Base-by-base conservation (phyloP, 2,888 invertebrate species). In the Drosophila ustulata region DNA sequence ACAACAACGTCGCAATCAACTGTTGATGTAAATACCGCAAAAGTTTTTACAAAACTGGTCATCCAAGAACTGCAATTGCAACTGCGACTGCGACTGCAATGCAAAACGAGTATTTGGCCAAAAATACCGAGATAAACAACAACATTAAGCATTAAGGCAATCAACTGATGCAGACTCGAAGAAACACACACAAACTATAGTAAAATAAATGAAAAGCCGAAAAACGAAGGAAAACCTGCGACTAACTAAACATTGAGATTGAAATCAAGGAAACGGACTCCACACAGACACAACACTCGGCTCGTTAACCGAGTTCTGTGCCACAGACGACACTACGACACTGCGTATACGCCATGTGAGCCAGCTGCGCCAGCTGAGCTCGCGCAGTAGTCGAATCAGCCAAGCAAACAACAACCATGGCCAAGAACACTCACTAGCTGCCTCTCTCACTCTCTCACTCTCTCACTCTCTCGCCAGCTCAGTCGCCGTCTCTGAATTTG, bases 341-440 rank as follows among this genome's bases (percentile, higher is more conserved):
- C 82, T 86, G 88, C 88, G 88, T 78, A 89, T 89, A 88, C 85
- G 88, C 66, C 71, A 66, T 66, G 76, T 72, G 66, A 61, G 83
- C 83, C 61, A 53, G 43, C 32, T 51, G 51, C 30, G 32, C 41
- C 51, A n/a, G 41, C 26, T 43, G 11, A 43, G 18, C 18, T 18
- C 18, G 18, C 18, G 18, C 18, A 18, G 1, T 18, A 18, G 45
- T 63, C 62, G 64, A 73, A 71, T 65, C 86, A 83, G 71, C 75
- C 89, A 75, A 73, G 88, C 85, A 82, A 89, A 69, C 71, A 88
- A 61, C 80, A 75, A 67, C 89, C 84, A 85, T 85, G 85, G 89
- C 84, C 84, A 89, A 85, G 89, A 85, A 85, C 89, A 80, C 74
- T 69, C 56, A 64, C 70, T 55, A 50, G 9, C 64, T 59, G 34